Evolutionary conservation across 2,113 vertebrate species (phyloP), one percentile per base, ranked within the genome.

Genomic region (Dromiciops gliroides): DNA sequence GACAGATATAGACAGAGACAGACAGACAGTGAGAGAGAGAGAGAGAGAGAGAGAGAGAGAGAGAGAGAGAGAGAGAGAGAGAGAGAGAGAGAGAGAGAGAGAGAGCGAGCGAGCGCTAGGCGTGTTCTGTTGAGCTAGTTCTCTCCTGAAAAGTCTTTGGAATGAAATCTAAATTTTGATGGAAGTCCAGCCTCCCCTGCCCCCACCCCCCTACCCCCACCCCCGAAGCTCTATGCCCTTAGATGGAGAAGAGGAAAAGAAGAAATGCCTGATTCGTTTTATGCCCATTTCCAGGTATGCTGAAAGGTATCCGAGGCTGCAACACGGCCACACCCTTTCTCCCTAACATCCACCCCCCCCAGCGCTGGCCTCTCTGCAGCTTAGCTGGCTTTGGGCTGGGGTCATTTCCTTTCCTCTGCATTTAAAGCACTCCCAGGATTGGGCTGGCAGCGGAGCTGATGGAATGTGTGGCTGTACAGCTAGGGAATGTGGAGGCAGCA

Each of bases 301-400:
- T 0, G n/a, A 83, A 83, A 83, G 67, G n/a, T 75, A 1, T 14
- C 31, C 14, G 28, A 4, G 14, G 14, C 12, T 37, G 37, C 60
- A 16, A 19, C 16, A n/a, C 14, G 60, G 37, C 60, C 60, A n/a
- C 60, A 1, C 60, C 60, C 60, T 19, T 75, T n/a, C 60, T 3
- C n/a, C n/a, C n/a, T 44, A 3, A 16, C n/a, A 37, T 23, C 67
- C 16, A 8, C 7, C n/a, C 2, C 51, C 56, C 51, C 53, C 56
- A 31, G 12, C 11, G 1, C 14, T n/a, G 3, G 4, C 3, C 44
- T 12, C 3, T 50, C 24, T 8, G 23, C 48, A 16, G 26, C 31
- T 28, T n/a, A 24, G 50, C 50, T 0, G 0, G 0, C 0, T 0
- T 19, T 44, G 16, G 11, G 16, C n/a, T 44, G n/a, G 67, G 44